Percentiles rank a stretch among this genome's conserved stretches.
phyloP scores from a whole-genome alignment of 2,888 invertebrate genomes.

The Drosophila planitibia region DNA sequence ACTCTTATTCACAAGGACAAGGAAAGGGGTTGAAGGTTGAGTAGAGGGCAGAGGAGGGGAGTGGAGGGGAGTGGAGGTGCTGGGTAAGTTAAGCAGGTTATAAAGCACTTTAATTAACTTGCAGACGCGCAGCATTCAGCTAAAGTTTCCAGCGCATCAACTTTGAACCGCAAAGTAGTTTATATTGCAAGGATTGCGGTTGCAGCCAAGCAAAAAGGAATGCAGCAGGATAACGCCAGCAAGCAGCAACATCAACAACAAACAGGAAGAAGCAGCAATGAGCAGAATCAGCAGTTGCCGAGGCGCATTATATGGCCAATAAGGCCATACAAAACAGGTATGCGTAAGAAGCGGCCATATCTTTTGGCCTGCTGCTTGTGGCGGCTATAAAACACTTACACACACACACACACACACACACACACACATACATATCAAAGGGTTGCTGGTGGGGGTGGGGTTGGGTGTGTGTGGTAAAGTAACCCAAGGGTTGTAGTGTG shows the following conservation, averaged over 20 bases:
- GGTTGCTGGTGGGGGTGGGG: too few relatives aligned
- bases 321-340: constrained; percentile 56
- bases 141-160: constrained; percentile 75
- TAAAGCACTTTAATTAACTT: constrained; percentile 82
- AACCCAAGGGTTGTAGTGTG: background rate
- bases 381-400: constrained; percentile 54
- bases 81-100: constrained; percentile 42
- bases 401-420: constrained; percentile 6
- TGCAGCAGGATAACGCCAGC: constrained; percentile 35
- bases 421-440: background rate
- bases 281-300: constrained; percentile 22
- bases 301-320: constrained; percentile 72
- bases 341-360: constrained; percentile 40
- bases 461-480: background rate
- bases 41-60: background rate
- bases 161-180: constrained; percentile 81
- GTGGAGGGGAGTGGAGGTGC: background rate
- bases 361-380: constrained; percentile 54
- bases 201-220: constrained; percentile 41
- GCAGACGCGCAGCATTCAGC: constrained; percentile 68
- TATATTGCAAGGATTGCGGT: constrained; percentile 77
- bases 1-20: background rate
- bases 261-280: constrained; percentile 7
- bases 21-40: background rate
- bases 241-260: background rate